phyloP scores from a whole-genome alignment of 2,888 invertebrate species.

The Tipula vernalis region DNA sequence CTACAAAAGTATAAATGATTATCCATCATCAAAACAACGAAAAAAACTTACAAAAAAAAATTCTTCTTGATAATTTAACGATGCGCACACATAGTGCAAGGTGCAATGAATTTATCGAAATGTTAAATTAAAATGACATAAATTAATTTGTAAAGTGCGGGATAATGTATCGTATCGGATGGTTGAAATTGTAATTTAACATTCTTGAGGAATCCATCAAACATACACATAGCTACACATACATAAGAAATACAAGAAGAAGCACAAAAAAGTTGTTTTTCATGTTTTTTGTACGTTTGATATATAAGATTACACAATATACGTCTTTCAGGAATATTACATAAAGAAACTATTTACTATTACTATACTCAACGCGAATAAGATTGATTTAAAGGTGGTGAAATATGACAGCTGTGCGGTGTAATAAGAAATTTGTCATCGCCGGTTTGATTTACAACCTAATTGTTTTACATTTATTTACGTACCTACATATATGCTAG shows the following conservation, averaged over 20 bases:
- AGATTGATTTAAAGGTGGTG: neutral
- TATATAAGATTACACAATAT: neutral
- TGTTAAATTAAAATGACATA: neutral
- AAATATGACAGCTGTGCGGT: neutral
- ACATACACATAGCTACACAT: neutral
- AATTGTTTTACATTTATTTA: neutral
- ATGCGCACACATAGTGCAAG: neutral
- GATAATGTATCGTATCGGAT: neutral
- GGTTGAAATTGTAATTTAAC: neutral
- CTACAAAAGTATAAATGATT: neutral
- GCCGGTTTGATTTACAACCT: neutral
- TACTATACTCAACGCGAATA: neutral
- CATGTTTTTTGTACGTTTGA: neutral
- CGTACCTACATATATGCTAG: neutral
- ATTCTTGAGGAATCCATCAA: neutral
- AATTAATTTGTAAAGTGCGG: slow-evolving; percentile 4
- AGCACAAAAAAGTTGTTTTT: neutral
- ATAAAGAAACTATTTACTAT: neutral
- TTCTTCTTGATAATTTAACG: neutral
- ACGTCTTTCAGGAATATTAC: neutral
- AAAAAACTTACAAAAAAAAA: neutral
- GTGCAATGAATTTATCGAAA: neutral
- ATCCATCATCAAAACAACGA: neutral
- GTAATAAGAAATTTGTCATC: neutral
- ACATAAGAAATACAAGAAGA: neutral